phyloP scores from a whole-genome alignment of 1,140 invertebrate species.

The Globodera ellingtonae region DNA sequence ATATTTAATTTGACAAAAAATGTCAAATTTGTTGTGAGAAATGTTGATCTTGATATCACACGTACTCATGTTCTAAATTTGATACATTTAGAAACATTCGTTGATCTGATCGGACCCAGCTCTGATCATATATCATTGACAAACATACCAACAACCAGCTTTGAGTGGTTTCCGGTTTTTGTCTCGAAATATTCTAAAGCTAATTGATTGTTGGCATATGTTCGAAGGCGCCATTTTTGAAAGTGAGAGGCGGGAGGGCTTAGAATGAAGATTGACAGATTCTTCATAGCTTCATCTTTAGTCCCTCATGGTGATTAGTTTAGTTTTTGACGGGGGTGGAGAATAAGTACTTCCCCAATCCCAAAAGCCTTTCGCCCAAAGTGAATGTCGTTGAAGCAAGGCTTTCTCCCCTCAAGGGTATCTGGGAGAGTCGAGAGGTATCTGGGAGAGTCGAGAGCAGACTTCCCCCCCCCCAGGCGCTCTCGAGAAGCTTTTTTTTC shows the following conservation, averaged over 20 bases:
- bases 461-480: neutral
- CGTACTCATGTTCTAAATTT: too few species aligned
- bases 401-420: neutral
- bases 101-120: too few species aligned
- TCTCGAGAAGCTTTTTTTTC: neutral
- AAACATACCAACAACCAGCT: too few species aligned
- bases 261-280: neutral
- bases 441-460: neutral
- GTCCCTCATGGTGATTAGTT: neutral
- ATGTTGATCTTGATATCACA: too few species aligned
- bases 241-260: neutral
- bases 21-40: too few species aligned
- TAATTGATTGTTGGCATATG: neutral
- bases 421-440: neutral
- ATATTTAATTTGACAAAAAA: too few species aligned
- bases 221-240: neutral
- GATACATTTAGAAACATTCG: too few species aligned
- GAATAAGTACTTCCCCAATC: neutral
- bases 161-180: too few species aligned
- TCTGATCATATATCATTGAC: too few species aligned
- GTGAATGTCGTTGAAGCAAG: neutral
- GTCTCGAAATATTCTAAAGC: too few species aligned
- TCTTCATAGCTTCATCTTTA: neutral
- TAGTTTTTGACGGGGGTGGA: neutral
- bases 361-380: too few species aligned